phyloP scores from a whole-genome alignment of 2,888 invertebrate genomes.

The Drosophila planitibia region DNA sequence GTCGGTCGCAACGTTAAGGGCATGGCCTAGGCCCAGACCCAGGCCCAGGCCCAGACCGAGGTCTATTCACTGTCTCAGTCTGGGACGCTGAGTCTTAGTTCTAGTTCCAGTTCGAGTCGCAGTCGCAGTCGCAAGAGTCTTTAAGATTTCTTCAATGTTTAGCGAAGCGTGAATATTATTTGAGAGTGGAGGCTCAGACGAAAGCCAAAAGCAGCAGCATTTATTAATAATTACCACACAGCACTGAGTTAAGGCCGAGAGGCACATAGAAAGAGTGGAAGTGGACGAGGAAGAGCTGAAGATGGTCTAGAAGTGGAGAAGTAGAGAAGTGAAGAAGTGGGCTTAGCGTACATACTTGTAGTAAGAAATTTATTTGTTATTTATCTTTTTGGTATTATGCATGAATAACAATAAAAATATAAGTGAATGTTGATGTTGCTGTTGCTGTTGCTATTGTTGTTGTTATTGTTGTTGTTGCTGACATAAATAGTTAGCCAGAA shows the following conservation, averaged over 20 bases:
- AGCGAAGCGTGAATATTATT: constrained; percentile 77
- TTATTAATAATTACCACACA: constrained; percentile 76
- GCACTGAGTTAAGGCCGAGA: constrained; percentile 27
- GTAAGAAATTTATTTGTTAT: constrained; percentile 76
- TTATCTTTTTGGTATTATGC: constrained; percentile 79
- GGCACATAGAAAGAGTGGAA: constrained; percentile 3
- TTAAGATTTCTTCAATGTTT: constrained; percentile 75
- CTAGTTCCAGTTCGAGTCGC: constrained; percentile 37
- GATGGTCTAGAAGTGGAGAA: constrained; percentile 23
- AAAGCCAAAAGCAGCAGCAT: constrained; percentile 60
- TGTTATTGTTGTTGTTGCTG: constrained; percentile 19
- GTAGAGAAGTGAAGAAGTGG: constrained; percentile 18
- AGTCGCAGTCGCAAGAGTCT: constrained; percentile 49
- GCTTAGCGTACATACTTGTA: constrained; percentile 34
- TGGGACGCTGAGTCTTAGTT: constrained; percentile 38
- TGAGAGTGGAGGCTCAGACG: constrained; percentile 48
- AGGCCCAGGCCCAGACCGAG: constrained; percentile 26
- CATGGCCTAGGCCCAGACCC: constrained; percentile 52
- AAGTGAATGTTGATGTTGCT: constrained; percentile 56
- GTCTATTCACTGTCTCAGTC: constrained; percentile 27
- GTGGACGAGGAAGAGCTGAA: constrained; percentile 6
- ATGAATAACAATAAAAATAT: constrained; percentile 77
- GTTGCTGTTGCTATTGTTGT: constrained; percentile 13
- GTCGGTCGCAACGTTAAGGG: constrained; percentile 61
- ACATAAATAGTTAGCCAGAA: constrained; percentile 70